phyloP scores from a whole-genome alignment of 2,113 vertebrate species.

The Phoenicopterus ruber region DNA sequence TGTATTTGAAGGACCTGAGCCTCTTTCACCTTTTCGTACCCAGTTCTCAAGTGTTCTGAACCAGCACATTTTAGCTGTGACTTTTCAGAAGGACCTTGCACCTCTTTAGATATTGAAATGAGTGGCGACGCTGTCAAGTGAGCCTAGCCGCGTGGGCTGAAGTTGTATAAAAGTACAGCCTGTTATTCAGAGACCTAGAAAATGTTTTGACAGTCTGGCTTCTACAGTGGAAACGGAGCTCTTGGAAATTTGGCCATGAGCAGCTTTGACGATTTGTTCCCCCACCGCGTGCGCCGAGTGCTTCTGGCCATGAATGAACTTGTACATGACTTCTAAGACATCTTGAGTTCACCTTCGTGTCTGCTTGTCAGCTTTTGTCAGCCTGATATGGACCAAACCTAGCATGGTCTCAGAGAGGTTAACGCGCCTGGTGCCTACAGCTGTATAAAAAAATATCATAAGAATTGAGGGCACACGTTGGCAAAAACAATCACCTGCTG shows the following conservation, averaged over 20 bases:
- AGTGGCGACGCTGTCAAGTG: neutral
- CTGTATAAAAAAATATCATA: neutral
- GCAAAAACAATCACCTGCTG: constrained; percentile 64
- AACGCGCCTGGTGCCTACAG: neutral
- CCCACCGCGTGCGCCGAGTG: neutral
- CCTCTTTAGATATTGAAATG: neutral
- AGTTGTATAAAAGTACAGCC: neutral
- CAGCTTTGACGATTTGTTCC: neutral
- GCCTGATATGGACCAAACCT: neutral
- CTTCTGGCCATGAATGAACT: neutral
- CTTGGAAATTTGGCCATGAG: neutral
- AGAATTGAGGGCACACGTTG: constrained; percentile 17
- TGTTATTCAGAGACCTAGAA: neutral
- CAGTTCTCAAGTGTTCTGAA: neutral
- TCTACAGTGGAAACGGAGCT: neutral
- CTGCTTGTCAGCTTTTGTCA: neutral
- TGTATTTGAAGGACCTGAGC: neutral
- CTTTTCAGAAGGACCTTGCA: neutral
- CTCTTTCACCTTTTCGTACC: neutral
- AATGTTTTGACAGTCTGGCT: neutral
- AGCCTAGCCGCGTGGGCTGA: neutral
- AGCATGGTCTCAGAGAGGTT: neutral
- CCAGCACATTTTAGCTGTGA: neutral
- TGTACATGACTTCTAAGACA: neutral
- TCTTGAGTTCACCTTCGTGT: neutral